These are phyloP conservation scores for Centruroides vittatus DNA, from an alignment of 1,140 invertebrate genomes.

Conservation along the genomic window DNA sequence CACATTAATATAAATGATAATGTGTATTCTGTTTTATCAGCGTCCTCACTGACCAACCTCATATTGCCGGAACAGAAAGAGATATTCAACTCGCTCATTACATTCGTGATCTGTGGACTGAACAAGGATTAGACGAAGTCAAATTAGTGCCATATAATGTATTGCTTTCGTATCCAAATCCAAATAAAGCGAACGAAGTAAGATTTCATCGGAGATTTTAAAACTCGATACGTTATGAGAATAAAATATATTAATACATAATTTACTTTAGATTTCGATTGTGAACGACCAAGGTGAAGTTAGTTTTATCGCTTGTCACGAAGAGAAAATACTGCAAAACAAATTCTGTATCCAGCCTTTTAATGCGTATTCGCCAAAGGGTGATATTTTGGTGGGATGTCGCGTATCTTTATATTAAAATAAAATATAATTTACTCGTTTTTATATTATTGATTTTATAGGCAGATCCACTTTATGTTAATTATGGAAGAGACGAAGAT, in stretches of 20 bases:
- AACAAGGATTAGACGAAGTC: conserved; percentile 18
- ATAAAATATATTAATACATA: too few species aligned
- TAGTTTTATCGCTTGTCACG: too few species aligned
- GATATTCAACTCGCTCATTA: conserved; percentile 17
- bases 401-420: too few species aligned
- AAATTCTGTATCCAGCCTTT: background rate
- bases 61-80: conserved; percentile 17
- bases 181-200: conserved; percentile 16
- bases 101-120: conserved; percentile 16
- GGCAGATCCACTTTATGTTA: conserved; percentile 17
- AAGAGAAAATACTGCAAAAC: too few species aligned
- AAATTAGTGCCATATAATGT: conserved; percentile 19
- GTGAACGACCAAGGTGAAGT: too few species aligned
- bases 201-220: background rate
- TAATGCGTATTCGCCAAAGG: conserved; percentile 16
- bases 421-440: too few species aligned
- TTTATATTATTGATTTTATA: too few species aligned
- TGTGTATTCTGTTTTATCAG: too few species aligned
- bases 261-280: too few species aligned
- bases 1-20: too few species aligned
- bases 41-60: conserved; percentile 3
- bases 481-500: conserved; percentile 17
- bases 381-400: conserved; percentile 2
- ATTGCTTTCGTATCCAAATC: conserved; percentile 17
- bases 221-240: too few species aligned